Conservation (phyloP, 1,140 invertebrate genomes). For the Hermetia illucens region DNA sequence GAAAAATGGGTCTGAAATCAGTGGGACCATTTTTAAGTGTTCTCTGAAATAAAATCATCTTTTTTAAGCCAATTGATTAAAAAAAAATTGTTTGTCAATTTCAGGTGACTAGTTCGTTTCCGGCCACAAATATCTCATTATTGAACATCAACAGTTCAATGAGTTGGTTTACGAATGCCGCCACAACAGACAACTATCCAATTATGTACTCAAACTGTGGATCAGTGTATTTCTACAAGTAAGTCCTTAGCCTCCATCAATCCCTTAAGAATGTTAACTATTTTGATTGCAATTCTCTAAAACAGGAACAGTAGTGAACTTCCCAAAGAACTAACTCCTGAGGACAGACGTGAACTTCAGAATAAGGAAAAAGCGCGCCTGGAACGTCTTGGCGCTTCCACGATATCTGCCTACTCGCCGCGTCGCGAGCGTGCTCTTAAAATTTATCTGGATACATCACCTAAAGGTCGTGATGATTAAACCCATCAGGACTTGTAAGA, state of each 20-base stretch:
- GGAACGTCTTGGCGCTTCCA: slow-evolving; percentile 25
- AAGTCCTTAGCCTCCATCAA: too few relatives aligned
- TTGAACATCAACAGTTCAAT: slow-evolving; percentile 19
- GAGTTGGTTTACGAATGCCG: slow-evolving; percentile 17
- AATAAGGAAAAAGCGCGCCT: slow-evolving; percentile 41
- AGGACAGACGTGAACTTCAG: slow-evolving; percentile 45
- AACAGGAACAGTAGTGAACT: slow-evolving; percentile 47
- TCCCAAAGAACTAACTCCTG: slow-evolving; percentile 39
- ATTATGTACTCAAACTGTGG: slow-evolving; percentile 15
- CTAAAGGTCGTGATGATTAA: too few relatives aligned
- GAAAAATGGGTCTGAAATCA: too few relatives aligned
- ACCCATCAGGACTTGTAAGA: too few relatives aligned
- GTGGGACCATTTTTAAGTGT: too few relatives aligned
- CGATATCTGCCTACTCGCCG: slow-evolving; percentile 32
- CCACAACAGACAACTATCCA: slow-evolving; percentile 19
- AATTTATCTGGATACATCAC: slow-evolving; percentile 51
- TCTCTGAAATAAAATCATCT: too few relatives aligned
- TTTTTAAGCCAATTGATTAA: too few relatives aligned
- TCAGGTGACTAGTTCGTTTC: slow-evolving; percentile 24
- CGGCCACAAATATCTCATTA: slow-evolving; percentile 26
- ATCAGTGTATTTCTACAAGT: slow-evolving; percentile 23
- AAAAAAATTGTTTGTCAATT: not conserved
- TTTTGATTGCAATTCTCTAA: slow-evolving; percentile 2
- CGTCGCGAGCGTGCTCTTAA: slow-evolving; percentile 56
- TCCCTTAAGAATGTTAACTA: not conserved